phyloP scores from a whole-genome alignment of 2,888 invertebrate genomes.

The Callosobruchus maculatus region DNA sequence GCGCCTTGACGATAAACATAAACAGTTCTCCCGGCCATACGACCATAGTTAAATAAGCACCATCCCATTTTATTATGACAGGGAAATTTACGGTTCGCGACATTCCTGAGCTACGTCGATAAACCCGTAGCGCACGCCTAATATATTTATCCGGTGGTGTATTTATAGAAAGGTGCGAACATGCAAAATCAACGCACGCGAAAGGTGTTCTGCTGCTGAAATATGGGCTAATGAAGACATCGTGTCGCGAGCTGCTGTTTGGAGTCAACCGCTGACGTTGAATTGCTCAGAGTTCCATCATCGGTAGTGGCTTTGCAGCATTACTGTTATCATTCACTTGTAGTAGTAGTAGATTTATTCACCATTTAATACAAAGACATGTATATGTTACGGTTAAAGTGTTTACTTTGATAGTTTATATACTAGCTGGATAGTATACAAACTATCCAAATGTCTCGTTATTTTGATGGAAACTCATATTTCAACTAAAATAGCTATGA shows the following conservation, averaged over 20 bases:
- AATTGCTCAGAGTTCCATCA: too few relatives aligned
- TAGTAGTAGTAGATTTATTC: too few relatives aligned
- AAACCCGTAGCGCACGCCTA: neutral
- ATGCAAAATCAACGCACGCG: neutral
- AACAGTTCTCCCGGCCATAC: neutral
- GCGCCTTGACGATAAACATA: neutral
- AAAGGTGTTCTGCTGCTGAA: neutral
- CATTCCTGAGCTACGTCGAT: neutral
- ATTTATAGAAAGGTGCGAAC: constrained; percentile 4
- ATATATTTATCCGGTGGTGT: constrained; percentile 4
- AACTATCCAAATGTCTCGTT: too few relatives aligned
- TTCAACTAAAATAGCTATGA: too few relatives aligned
- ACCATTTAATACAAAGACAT: too few relatives aligned
- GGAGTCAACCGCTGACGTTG: neutral
- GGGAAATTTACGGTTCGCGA: constrained; percentile 1
- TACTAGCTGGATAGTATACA: too few relatives aligned
- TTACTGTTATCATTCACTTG: too few relatives aligned
- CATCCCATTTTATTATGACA: neutral
- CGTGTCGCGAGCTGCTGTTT: neutral
- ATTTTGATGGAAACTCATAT: too few relatives aligned
- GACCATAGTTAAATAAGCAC: neutral
- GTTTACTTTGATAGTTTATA: too few relatives aligned
- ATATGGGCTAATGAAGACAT: neutral
- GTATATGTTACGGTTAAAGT: too few relatives aligned
- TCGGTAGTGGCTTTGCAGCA: too few relatives aligned